Evolutionary conservation across 2,113 vertebrate genomes (phyloP), one percentile per base, ranked within the genome.

Genomic region (Damaliscus lunatus): DNA sequence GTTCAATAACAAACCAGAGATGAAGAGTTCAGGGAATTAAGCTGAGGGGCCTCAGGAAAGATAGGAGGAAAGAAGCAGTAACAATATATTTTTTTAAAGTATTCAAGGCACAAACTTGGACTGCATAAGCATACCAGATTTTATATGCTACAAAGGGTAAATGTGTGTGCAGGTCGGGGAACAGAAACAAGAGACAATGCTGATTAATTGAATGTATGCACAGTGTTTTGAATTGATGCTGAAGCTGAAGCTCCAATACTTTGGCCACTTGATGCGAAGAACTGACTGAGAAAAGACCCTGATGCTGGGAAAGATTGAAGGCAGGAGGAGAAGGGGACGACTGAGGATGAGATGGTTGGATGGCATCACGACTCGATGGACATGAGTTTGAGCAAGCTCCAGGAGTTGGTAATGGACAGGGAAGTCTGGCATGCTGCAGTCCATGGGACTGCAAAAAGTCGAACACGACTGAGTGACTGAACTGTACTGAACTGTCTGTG

Each of bases 391-490:
- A 71, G 67, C 67, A 40, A 71, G 67, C n/a, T 40, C n/a, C 3
- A 3, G 67, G n/a, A 71, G n/a, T 23, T 71, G n/a, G 19, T 40
- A 0, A 71, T 23, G 10, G n/a, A 12, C 67, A 40, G 19, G n/a
- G 67, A 40, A 71, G 67, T n/a, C n/a, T 71, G 67, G 67, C 0
- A 0, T 40, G n/a, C 67, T 71, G 19, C n/a, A 71, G 67, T 71
- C 67, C n/a, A 40, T 2, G 19, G 19, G n/a, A 12, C 0, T 12
- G 5, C 67, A 71, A 71, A 40, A 23, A 23, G n/a, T 40, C 1
- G 0, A 40, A 71, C 10, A 12, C 0, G 3, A 71, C n/a, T 40
- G 67, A 40, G n/a, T 0, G 10, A 40, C n/a, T 40, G n/a, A 40
- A 40, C 19, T 40, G 10, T 23, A 23, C 67, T 71, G 67, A 40